These are phyloP conservation scores for Eristalinus aeneus DNA, from an alignment of 2,888 invertebrate genomes.

Conservation along the genomic window DNA sequence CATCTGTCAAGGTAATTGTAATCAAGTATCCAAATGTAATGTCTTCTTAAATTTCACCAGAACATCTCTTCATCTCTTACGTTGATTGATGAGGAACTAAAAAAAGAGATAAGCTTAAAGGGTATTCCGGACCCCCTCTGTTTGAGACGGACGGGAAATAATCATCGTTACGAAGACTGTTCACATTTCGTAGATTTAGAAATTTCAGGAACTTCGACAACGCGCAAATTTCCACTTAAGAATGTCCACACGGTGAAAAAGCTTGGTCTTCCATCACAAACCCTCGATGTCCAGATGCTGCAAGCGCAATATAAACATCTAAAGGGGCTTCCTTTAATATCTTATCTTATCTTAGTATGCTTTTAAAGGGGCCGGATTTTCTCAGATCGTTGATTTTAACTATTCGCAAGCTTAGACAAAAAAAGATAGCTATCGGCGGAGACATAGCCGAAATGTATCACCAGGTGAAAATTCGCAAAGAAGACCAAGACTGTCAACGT, in stretches of 20 bases:
- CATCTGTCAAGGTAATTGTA: conserved; percentile 34
- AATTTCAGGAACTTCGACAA: conserved; percentile 31
- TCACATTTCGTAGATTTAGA: conserved; percentile 37
- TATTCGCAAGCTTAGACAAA: conserved; percentile 76
- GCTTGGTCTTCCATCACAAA: not conserved
- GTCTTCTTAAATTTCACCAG: conserved; percentile 11
- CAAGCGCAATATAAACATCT: not conserved
- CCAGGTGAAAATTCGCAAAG: not conserved
- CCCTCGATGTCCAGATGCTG: not conserved
- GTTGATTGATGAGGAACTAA: conserved; percentile 47
- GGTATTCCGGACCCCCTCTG: conserved; percentile 39
- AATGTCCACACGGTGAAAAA: not conserved
- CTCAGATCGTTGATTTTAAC: conserved; percentile 75
- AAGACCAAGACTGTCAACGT: conserved; percentile 73
- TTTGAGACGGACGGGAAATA: conserved; percentile 48
- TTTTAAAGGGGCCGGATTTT: conserved; percentile 76
- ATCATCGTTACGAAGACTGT: conserved; percentile 29
- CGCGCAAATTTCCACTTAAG: not conserved
- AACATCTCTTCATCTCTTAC: conserved; percentile 59
- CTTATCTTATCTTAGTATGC: conserved; percentile 4
- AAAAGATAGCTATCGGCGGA: conserved; percentile 74
- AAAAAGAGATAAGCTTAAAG: conserved; percentile 18
- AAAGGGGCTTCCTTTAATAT: not conserved
- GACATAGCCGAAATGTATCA: conserved; percentile 74
- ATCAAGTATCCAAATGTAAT: conserved; percentile 13